A percentile compares a stretch with the other conserved stretches of the same genome.
These are phyloP conservation scores for Pseudopodoces humilis DNA, from an alignment of 2,113 vertebrate genomes.

Conservation along the genomic window DNA sequence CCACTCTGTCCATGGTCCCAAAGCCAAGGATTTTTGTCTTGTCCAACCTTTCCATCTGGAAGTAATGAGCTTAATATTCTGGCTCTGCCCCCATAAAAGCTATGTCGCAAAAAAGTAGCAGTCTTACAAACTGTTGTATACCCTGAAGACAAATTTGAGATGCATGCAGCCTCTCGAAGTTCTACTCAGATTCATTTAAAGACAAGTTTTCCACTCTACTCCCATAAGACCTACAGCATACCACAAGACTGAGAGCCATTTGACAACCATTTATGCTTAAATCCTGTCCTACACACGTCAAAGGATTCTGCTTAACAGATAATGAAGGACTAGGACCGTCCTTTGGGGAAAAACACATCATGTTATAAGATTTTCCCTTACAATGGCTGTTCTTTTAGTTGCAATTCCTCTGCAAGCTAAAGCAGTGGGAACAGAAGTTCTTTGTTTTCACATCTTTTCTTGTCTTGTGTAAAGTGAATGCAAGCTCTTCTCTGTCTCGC, in stretches of 20 bases:
- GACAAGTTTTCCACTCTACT: constrained; percentile 51
- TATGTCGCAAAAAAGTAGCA: constrained; percentile 83
- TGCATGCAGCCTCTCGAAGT: constrained; percentile 24
- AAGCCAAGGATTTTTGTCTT: constrained; percentile 74
- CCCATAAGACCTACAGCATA: constrained; percentile 31
- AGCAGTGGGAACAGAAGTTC: neutral
- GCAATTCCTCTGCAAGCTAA: neutral
- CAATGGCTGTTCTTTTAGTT: neutral
- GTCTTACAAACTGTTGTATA: constrained; percentile 69
- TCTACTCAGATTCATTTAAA: constrained; percentile 56
- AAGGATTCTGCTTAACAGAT: constrained; percentile 48
- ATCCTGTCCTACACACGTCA: constrained; percentile 64
- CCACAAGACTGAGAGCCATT: neutral
- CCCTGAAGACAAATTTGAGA: constrained; percentile 70
- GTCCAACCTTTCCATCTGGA: constrained; percentile 84
- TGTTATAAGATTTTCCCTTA: neutral
- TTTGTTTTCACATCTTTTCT: neutral
- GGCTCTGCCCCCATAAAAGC: constrained; percentile 73
- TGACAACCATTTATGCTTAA: constrained; percentile 57
- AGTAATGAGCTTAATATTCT: constrained; percentile 81
- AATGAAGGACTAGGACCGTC: constrained; percentile 19
- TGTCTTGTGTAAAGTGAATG: neutral
- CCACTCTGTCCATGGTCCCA: constrained; percentile 61
- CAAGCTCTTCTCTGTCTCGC: neutral
- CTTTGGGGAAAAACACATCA: neutral